Evolutionary conservation across 2,113 vertebrate species (phyloP).

Genomic region (Dolichallabes microphthalmus): DNA sequence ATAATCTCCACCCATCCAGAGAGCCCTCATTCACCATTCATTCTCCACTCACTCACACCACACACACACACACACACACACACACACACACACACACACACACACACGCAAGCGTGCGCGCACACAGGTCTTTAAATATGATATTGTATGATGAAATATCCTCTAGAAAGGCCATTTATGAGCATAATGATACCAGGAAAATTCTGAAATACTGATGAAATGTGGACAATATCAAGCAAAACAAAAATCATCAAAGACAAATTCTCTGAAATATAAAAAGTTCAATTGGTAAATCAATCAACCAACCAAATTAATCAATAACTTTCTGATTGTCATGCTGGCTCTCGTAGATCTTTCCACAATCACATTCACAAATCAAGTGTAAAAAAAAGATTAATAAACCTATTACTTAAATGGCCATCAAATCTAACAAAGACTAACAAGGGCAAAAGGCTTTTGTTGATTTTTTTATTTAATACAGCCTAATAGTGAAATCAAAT

Average conservation of each 20-base stretch:
- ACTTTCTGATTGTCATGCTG: background rate
- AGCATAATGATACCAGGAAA: constrained; percentile 55
- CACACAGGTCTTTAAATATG: constrained; percentile 29
- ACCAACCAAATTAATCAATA: background rate
- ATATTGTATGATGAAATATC: constrained; percentile 59
- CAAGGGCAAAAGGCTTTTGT: background rate
- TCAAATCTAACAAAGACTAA: background rate
- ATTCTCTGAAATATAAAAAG: background rate
- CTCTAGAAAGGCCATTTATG: constrained; percentile 51
- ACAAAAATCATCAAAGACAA: background rate
- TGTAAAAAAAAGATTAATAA: background rate
- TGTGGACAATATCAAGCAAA: constrained; percentile 7
- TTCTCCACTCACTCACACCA: constrained; percentile 62
- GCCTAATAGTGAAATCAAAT: background rate
- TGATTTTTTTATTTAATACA: background rate
- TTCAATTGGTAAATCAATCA: background rate
- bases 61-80: constrained; percentile 42
- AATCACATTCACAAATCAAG: background rate
- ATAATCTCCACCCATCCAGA: constrained; percentile 74
- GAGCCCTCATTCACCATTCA: constrained; percentile 73
- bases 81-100: constrained; percentile 16
- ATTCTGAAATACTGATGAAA: constrained; percentile 38
- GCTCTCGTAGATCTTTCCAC: background rate
- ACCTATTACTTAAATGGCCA: background rate
- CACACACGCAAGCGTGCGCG: background rate